Evolutionary conservation across 2,797 vertebrate species (phyloP).

Genomic region (Coilia nasus): DNA sequence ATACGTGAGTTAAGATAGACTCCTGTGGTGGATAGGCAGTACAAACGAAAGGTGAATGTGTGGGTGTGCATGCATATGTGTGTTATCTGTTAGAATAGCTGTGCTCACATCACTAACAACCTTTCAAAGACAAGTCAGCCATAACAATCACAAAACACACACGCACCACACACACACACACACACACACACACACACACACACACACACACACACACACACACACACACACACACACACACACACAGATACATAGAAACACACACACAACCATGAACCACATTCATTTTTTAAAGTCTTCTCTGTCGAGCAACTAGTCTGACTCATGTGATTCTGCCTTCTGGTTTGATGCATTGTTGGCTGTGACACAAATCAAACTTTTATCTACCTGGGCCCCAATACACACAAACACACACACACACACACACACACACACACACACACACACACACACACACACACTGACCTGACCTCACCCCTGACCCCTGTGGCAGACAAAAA

Average conservation of each 20-base stretch:
- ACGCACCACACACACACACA: constrained; percentile 2
- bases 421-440: too few species aligned
- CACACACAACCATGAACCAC: background rate
- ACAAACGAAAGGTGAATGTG: background rate
- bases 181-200: constrained; percentile 15
- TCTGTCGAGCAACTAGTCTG: constrained; percentile 21
- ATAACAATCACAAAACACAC: background rate
- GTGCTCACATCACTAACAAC: background rate
- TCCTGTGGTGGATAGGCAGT: background rate
- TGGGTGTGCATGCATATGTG: background rate
- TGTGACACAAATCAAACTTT: constrained; percentile 32
- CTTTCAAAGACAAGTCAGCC: background rate
- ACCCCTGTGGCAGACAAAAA: too few species aligned
- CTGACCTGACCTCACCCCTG: too few species aligned
- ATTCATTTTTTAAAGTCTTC: background rate
- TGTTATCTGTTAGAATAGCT: background rate
- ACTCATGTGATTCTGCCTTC: constrained; percentile 27
- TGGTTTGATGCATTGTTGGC: constrained; percentile 8
- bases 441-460: too few species aligned
- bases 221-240: constrained; percentile 27
- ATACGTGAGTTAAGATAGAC: constrained; percentile 56
- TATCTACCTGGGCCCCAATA: constrained; percentile 31
- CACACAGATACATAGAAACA: background rate
- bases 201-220: constrained; percentile 17
- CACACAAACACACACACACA: background rate